These are phyloP conservation scores for Calcarius ornatus DNA, from an alignment of 2,113 vertebrate species.

Conservation along the genomic window DNA sequence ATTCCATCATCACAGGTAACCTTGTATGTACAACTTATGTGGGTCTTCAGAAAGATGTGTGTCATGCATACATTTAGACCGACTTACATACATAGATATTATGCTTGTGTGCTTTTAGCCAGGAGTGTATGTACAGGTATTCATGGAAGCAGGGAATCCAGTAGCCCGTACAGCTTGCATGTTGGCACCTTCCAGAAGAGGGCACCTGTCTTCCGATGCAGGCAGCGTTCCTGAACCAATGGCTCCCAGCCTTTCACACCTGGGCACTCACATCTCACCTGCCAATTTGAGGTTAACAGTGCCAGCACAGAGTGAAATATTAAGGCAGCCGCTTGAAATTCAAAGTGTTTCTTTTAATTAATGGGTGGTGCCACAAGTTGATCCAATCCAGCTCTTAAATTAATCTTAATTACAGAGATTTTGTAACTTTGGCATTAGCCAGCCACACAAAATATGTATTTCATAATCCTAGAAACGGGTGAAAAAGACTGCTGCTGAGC, in stretches of 20 bases:
- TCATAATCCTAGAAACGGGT: constrained; percentile 73
- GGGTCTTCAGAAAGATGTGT: not conserved
- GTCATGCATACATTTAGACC: not conserved
- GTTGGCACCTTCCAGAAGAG: constrained; percentile 17
- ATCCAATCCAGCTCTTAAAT: constrained; percentile 79
- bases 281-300: constrained; percentile 61
- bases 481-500: constrained; percentile 60
- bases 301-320: constrained; percentile 69
- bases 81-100: not conserved
- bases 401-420: constrained; percentile 82
- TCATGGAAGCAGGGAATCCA: not conserved
- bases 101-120: not conserved
- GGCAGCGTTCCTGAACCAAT: not conserved
- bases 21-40: not conserved
- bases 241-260: constrained; percentile 44
- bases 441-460: constrained; percentile 70
- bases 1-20: not conserved
- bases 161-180: not conserved
- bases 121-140: not conserved
- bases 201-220: constrained; percentile 36
- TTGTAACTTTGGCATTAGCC: constrained; percentile 77
- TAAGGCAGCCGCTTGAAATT: constrained; percentile 69
- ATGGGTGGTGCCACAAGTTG: constrained; percentile 77
- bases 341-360: constrained; percentile 79
- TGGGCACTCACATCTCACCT: constrained; percentile 38